Evolutionary conservation across 2,888 invertebrate genomes (phyloP).

Genomic region (Luffia ferchaultella): DNA sequence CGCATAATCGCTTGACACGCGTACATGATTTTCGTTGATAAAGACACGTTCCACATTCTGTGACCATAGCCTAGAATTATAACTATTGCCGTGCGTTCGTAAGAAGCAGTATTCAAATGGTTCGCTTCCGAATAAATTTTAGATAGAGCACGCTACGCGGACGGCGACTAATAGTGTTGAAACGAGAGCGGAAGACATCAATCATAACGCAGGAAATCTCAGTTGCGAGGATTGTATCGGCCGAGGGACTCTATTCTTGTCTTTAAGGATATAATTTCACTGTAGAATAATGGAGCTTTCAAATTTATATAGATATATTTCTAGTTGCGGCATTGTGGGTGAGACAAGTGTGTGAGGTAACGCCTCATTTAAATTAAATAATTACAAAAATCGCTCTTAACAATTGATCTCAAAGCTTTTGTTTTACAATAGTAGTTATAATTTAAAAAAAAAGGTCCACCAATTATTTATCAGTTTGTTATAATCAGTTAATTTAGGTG

Average conservation of each 20-base stretch:
- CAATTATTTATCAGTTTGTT: too few relatives aligned
- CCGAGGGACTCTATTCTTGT: background rate
- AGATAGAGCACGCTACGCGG: background rate
- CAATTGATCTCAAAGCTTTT: too few relatives aligned
- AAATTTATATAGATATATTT: too few relatives aligned
- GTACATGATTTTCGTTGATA: background rate
- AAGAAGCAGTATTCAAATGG: background rate
- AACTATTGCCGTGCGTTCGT: background rate
- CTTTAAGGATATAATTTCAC: too few relatives aligned
- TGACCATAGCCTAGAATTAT: background rate
- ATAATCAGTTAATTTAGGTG: too few relatives aligned
- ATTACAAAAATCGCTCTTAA: too few relatives aligned
- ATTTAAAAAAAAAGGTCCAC: too few relatives aligned
- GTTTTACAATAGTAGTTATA: too few relatives aligned
- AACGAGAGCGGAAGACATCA: conserved; percentile 47
- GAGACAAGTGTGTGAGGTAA: too few relatives aligned
- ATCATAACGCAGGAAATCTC: conserved; percentile 42
- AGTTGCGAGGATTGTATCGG: conserved; percentile 10
- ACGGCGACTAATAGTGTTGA: conserved; percentile 28
- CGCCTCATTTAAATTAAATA: too few relatives aligned
- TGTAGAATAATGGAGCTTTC: too few relatives aligned
- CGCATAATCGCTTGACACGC: background rate
- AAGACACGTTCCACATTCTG: background rate
- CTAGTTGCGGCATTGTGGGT: too few relatives aligned
- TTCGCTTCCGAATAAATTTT: background rate